Conservation (phyloP, 2,888 invertebrate genomes). For the Holacanthella duospinosa region DNA sequence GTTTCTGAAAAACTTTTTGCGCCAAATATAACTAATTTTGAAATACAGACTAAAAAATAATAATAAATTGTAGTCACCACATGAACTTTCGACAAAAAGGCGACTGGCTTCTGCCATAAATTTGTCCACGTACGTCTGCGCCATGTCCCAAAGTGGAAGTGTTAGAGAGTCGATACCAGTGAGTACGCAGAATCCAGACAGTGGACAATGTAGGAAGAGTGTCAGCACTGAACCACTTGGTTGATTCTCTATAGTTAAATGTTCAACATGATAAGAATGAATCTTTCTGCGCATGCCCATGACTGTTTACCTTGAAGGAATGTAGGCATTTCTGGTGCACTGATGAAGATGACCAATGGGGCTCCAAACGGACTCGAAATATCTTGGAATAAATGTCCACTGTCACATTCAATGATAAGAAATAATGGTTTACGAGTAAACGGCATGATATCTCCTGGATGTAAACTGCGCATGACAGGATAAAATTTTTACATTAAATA, state of each 20-base stretch:
- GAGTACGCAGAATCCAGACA: constrained; percentile 82
- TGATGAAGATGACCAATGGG: constrained; percentile 84
- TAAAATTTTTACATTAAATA: no score
- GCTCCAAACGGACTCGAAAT: constrained; percentile 87
- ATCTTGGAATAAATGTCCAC: constrained; percentile 82
- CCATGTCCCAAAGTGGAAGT: constrained; percentile 80
- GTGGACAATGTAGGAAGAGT: constrained; percentile 85
- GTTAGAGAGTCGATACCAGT: constrained; percentile 78
- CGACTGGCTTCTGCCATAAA: constrained; percentile 81
- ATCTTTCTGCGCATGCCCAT: neutral
- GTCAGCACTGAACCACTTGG: constrained; percentile 90
- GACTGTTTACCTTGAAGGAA: constrained; percentile 61
- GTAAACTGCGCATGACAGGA: constrained; percentile 49
- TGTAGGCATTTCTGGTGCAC: constrained; percentile 78
- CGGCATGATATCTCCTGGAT: constrained; percentile 86
- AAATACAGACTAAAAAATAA: no score
- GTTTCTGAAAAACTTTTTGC: neutral
- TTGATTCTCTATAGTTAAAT: constrained; percentile 55
- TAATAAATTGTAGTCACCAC: neutral
- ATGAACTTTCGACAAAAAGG: constrained; percentile 47
- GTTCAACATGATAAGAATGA: no score
- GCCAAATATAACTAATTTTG: no score
- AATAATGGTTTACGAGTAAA: constrained; percentile 87
- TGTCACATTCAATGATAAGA: constrained; percentile 89
- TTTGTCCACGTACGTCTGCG: constrained; percentile 73